Evolutionary conservation across 2,888 invertebrate species (phyloP).

Genomic region (Tenthredo scrophulariae): DNA sequence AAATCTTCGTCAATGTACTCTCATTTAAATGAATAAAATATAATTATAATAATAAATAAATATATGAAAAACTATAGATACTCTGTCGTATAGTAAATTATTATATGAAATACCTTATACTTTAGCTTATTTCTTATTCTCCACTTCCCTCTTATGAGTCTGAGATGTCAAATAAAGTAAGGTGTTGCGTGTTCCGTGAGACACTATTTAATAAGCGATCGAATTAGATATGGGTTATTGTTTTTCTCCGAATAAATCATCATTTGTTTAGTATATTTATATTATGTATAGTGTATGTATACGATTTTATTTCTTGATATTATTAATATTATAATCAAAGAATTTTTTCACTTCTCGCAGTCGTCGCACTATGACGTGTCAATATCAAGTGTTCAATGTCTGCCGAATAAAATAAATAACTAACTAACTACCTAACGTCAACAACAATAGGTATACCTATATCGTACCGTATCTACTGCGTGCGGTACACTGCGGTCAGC

Average conservation of each 20-base stretch:
- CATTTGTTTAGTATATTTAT: background rate
- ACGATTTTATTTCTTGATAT: background rate
- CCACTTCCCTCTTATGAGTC: too few species aligned
- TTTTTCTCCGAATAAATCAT: slow-evolving; percentile 23
- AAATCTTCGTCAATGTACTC: too few species aligned
- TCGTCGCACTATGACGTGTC: background rate
- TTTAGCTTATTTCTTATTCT: too few species aligned
- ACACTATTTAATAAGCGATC: slow-evolving; percentile 4
- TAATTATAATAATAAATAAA: too few species aligned
- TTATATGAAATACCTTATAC: too few species aligned
- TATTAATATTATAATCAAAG: background rate
- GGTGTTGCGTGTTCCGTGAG: too few species aligned
- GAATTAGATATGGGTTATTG: background rate
- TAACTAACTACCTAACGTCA: background rate
- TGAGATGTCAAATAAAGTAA: background rate
- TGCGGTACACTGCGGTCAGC: background rate
- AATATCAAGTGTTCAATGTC: background rate
- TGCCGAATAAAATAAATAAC: background rate
- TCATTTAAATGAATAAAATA: too few species aligned
- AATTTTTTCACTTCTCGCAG: background rate
- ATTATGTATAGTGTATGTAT: background rate
- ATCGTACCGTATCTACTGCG: background rate
- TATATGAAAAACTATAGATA: too few species aligned
- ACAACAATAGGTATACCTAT: background rate
- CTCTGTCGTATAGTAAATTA: too few species aligned